A percentile compares a stretch with the other conserved stretches of the same genome.
phyloP scores from a whole-genome alignment of 2,797 vertebrate species.

The Chrosomus eos region DNA sequence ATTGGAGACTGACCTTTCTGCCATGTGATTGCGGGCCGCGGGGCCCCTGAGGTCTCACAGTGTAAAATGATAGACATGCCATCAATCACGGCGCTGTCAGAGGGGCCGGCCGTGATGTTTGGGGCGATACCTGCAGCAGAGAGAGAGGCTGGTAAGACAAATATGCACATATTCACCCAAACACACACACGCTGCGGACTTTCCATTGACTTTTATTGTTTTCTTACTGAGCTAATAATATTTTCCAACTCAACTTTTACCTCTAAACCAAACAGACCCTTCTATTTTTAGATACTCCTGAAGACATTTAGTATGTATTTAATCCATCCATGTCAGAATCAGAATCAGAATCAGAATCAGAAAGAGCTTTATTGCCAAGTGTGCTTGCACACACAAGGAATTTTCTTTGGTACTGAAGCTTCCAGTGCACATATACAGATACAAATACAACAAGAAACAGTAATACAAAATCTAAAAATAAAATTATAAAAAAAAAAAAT shows the following conservation, averaged over 20 bases:
- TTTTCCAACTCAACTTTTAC: not conserved
- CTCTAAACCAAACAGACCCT: not conserved
- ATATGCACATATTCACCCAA: conserved; percentile 31
- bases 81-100: conserved; percentile 96
- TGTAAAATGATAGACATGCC: conserved; percentile 93
- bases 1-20: conserved; percentile 87
- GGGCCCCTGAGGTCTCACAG: conserved; percentile 95
- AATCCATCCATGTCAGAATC: no score
- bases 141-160: conserved; percentile 1
- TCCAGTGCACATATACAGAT: no score
- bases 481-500: no score
- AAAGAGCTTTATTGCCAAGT: no score
- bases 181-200: conserved; percentile 17
- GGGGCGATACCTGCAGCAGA: conserved; percentile 88
- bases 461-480: no score
- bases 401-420: no score
- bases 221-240: conserved; percentile 16
- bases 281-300: not conserved
- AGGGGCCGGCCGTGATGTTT: conserved; percentile 94
- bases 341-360: no score
- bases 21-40: conserved; percentile 95
- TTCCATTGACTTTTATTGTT: not conserved
- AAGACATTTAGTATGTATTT: not conserved
- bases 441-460: no score
- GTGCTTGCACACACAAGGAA: no score